Evolutionary conservation across 30 jellyfish, hydroid and myxozoan genomes (phyloP).

Genomic region (Morbakka virulenta): DNA sequence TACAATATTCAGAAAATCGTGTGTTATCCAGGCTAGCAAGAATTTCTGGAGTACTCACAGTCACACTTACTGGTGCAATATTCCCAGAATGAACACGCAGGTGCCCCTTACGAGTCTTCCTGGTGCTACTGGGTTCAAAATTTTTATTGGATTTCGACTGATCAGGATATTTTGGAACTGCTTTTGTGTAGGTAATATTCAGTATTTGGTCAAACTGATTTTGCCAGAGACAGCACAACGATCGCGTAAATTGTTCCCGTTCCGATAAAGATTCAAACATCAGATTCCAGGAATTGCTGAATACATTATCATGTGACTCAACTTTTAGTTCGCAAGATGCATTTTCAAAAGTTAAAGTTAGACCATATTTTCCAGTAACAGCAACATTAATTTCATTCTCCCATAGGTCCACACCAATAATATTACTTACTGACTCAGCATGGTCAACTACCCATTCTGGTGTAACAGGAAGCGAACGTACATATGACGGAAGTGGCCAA

Average conservation of each 20-base stretch:
- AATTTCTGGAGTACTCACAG: too few species aligned
- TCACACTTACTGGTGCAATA: too few species aligned
- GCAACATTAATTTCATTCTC: slow-evolving; percentile 35
- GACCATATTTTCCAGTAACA: slow-evolving; percentile 55
- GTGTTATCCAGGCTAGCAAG: too few species aligned
- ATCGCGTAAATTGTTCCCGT: slow-evolving; percentile 85
- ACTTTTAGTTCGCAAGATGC: slow-evolving; percentile 40
- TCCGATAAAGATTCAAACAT: slow-evolving; percentile 77
- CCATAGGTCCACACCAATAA: slow-evolving; percentile 89
- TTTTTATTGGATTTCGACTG: slow-evolving; percentile 15
- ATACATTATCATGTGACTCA: slow-evolving; percentile 29
- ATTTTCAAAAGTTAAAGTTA: slow-evolving; percentile 62
- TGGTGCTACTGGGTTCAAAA: slow-evolving; percentile 8
- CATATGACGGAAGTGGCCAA: slow-evolving; percentile 92
- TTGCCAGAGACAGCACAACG: slow-evolving; percentile 87
- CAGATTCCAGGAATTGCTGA: slow-evolving; percentile 47
- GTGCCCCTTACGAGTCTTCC: slow-evolving; percentile 52
- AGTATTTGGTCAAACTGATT: slow-evolving; percentile 72
- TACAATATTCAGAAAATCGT: too few species aligned
- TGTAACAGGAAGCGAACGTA: slow-evolving; percentile 62
- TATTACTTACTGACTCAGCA: slow-evolving; percentile 40
- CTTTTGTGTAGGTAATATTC: slow-evolving; percentile 66
- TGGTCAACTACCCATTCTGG: slow-evolving; percentile 96
- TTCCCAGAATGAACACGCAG: slow-evolving; percentile 63
- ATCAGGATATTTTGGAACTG: slow-evolving; percentile 2